Conservation (phyloP, 2,797 vertebrate species). For the Fistularia tabacaria region DNA sequence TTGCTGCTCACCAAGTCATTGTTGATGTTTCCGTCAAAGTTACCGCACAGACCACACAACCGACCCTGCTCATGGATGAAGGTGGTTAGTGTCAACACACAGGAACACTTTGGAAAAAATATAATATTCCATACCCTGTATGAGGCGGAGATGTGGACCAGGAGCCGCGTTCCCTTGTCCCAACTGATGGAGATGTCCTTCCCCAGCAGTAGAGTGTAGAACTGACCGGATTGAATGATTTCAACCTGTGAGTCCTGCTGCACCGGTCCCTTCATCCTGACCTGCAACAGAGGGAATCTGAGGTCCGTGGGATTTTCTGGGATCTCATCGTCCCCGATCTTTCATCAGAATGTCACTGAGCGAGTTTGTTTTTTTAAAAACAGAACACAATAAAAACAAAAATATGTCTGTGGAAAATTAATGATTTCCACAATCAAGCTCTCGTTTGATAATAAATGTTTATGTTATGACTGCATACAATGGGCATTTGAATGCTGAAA, state of each 20-base stretch:
- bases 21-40: conserved; percentile 92
- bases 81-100: not conserved
- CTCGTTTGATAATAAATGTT: no score
- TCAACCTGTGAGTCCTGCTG: conserved; percentile 78
- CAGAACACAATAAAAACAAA: no score
- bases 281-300: conserved; percentile 62
- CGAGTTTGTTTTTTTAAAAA: no score
- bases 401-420: no score
- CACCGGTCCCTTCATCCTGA: conserved; percentile 81
- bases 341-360: no score
- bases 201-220: conserved; percentile 83
- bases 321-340: no score
- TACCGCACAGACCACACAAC: conserved; percentile 95
- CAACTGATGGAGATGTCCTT: conserved; percentile 84
- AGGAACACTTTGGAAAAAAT: not conserved
- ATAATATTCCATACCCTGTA: conserved; percentile 66
- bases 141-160: conserved; percentile 81
- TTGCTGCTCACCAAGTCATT: conserved; percentile 92
- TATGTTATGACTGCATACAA: no score
- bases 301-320: no score
- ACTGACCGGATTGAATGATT: conserved; percentile 86
- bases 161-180: conserved; percentile 83
- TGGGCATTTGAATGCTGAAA: not conserved
- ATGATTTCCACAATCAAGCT: no score
- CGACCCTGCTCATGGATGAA: conserved; percentile 68